Evolutionary conservation across 2,888 invertebrate genomes (phyloP), one percentile per base, ranked within the genome.

Genomic region (Sinopyrophorus schimmeli): DNA sequence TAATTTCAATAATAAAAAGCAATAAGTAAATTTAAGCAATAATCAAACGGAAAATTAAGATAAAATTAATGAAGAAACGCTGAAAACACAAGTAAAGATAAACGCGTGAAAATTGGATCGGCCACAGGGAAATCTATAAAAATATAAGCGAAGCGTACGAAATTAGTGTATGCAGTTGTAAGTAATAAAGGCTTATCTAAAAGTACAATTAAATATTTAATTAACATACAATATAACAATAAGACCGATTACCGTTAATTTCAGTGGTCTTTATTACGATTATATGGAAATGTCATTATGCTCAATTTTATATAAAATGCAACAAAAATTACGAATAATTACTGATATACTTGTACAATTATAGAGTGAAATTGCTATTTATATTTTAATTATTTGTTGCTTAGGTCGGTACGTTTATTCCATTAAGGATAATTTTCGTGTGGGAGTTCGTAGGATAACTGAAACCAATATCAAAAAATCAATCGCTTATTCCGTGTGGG

Each of bases 371-470:
- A 43, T 44, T 48, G 39, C 44, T 53, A 44, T 50, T 50, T 50
- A 50, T 50, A 44, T 50, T 50, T 50, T 31, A 53, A 53, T 53
- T 48, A 53, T 53, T 52, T 47, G 26, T 35, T 38, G 42, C 28
- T 20, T 21, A 20, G 32, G 47, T 40, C 35, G 47, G 27, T 40
- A 42, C 37, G 37, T 48, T 48, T 42, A 30, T 17, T 30, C 37
- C 37, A 20, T 32, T 57, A 58, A 53, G 38, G 52, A 56, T 54
- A 57, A 58, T 58, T 57, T 57, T 57, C 54, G 53, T 54, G 57
- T 54, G 39, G 47, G 47, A 14, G 14, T 7, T 31, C 32, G 42
- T 42, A 42, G 32, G 32, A 32, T 32, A 42, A 24, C 24, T 32
- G 32, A 42, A n/a, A 32, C 32, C 24, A 32, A 42, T 42, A 32